Evolutionary conservation across 2,888 invertebrate genomes (phyloP).

Genomic region (Plusia festucae): DNA sequence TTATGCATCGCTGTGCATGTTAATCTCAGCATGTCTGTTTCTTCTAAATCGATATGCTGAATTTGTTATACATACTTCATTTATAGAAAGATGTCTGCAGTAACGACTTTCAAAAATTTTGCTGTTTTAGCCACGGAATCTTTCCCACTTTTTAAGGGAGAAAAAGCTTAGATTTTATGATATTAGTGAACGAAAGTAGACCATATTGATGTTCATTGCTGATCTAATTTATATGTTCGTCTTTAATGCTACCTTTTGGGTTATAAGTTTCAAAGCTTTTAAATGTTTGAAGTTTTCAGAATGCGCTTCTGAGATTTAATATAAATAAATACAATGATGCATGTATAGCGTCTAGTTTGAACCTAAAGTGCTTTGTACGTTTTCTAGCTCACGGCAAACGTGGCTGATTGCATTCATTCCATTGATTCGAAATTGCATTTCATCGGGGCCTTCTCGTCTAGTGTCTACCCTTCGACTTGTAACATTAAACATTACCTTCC

Average conservation of each 20-base stretch:
- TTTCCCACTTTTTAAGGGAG: not conserved
- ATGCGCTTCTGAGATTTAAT: too few relatives aligned
- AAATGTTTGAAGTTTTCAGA: too few relatives aligned
- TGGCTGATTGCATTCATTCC: conserved; percentile 25
- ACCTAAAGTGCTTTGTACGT: conserved; percentile 20
- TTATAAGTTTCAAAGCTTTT: not conserved
- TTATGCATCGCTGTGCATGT: too few relatives aligned
- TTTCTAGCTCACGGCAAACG: conserved; percentile 9
- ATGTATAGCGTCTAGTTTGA: conserved; percentile 27
- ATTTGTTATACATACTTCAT: too few relatives aligned
- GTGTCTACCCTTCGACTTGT: conserved; percentile 9
- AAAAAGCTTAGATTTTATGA: not conserved
- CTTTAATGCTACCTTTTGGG: not conserved
- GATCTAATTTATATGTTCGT: not conserved
- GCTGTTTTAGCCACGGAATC: not conserved
- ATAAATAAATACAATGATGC: conserved; percentile 13
- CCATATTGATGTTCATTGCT: not conserved
- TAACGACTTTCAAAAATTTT: too few relatives aligned
- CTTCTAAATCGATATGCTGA: not conserved
- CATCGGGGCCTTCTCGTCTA: conserved; percentile 11
- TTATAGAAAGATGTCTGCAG: too few relatives aligned
- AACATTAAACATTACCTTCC: conserved; percentile 18
- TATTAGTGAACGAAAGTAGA: not conserved
- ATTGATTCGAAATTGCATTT: conserved; percentile 27
- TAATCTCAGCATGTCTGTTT: not conserved